Conservation (phyloP, 1,140 invertebrate genomes). For the Chironomus striatipennis region DNA sequence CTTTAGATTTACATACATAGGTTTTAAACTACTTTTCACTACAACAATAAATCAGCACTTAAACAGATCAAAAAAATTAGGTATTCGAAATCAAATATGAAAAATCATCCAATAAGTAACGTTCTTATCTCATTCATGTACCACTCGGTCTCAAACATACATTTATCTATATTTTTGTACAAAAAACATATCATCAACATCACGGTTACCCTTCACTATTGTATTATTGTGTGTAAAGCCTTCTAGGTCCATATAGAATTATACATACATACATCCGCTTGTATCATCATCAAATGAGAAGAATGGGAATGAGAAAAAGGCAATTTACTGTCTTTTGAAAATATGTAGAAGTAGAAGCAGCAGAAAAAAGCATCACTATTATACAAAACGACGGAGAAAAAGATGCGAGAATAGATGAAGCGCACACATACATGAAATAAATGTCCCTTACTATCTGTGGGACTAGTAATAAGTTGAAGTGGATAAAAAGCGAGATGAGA, state of each 20-base stretch:
- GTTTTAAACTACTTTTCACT: too few species aligned
- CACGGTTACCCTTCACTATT: neutral
- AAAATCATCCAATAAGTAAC: too few species aligned
- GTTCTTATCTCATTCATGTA: neutral
- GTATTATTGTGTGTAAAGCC: slow-evolving; percentile 12
- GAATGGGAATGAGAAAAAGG: neutral
- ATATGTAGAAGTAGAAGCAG: neutral
- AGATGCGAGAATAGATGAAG: neutral
- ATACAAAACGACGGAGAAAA: slow-evolving; percentile 6
- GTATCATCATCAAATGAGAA: neutral
- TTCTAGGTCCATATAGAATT: neutral
- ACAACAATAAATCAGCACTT: too few species aligned
- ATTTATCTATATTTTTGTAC: neutral
- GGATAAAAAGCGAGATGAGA: neutral
- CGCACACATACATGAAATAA: slow-evolving; percentile 8
- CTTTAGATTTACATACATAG: too few species aligned
- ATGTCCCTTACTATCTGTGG: neutral
- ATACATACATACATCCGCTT: neutral
- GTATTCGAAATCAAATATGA: too few species aligned
- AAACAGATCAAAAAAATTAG: too few species aligned
- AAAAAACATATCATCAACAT: neutral
- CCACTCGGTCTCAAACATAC: neutral
- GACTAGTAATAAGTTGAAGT: slow-evolving; percentile 8
- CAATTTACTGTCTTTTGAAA: slow-evolving; percentile 9
- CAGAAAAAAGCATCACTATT: neutral